These are phyloP conservation scores for Haemorhous mexicanus DNA, from an alignment of 2,113 vertebrate genomes.

Conservation along the genomic window DNA sequence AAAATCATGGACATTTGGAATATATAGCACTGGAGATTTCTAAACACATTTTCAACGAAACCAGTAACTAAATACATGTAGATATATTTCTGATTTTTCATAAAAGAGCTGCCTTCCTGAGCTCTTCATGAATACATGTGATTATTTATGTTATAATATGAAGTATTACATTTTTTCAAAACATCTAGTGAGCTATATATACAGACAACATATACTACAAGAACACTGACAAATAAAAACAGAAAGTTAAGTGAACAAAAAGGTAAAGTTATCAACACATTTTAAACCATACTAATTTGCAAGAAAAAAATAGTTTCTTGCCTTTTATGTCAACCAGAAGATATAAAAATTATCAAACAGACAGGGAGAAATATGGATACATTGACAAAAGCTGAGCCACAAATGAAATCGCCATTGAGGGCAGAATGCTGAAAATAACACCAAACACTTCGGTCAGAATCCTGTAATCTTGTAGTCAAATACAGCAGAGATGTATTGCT, in stretches of 20 bases:
- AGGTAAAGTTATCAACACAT: neutral
- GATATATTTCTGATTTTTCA: neutral
- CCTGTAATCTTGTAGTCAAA: neutral
- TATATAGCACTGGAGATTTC: neutral
- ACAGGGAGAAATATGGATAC: neutral
- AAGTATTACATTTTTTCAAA: neutral
- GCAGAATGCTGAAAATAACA: neutral
- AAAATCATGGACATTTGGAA: neutral
- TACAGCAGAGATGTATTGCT: neutral
- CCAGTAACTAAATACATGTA: fast-evolving
- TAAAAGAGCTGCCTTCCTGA: neutral
- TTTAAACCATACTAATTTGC: neutral
- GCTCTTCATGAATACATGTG: neutral
- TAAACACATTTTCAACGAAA: neutral
- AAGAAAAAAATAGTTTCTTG: neutral
- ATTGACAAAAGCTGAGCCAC: neutral
- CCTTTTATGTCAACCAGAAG: neutral
- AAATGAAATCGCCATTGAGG: neutral
- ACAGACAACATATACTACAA: neutral
- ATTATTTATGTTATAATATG: neutral
- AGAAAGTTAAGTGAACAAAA: neutral
- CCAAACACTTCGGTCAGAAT: neutral
- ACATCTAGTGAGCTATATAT: neutral
- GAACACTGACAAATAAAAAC: neutral
- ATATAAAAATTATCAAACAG: neutral